Conservation (phyloP, 2,113 vertebrate species). For the Alectura lathami region DNA sequence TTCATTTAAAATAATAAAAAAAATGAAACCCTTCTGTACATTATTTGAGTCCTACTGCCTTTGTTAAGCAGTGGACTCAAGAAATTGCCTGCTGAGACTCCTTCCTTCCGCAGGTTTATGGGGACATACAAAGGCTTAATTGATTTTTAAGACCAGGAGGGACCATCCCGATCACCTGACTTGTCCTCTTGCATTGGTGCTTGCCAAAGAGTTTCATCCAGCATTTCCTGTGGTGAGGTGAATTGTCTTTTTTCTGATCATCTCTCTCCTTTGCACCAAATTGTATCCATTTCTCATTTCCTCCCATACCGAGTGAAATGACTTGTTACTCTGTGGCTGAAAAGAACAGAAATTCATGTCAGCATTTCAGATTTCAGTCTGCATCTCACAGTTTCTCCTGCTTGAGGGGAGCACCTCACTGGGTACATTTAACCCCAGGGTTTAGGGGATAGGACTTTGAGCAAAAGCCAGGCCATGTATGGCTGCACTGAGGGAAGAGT, state of each 20-base stretch:
- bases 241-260: neutral
- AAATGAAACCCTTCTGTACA: neutral
- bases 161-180: neutral
- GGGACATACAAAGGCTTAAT: neutral
- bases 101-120: neutral
- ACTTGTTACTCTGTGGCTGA: neutral
- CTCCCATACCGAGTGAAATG: neutral
- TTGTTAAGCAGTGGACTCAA: slow-evolving; percentile 5
- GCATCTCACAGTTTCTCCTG: neutral
- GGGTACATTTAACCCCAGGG: neutral
- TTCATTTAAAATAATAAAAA: slow-evolving; percentile 22
- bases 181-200: neutral
- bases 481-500: neutral
- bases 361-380: neutral
- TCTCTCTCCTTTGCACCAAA: neutral
- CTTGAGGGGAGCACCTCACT: neutral
- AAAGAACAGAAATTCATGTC: neutral
- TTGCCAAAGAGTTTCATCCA: neutral
- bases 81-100: slow-evolving; percentile 17
- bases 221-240: neutral
- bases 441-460: neutral
- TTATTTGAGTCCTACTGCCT: neutral
- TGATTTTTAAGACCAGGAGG: neutral
- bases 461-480: neutral
- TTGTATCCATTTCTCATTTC: neutral